Evolutionary conservation across 2,113 vertebrate genomes (phyloP).

Genomic region (Austrofundulus limnaeus): DNA sequence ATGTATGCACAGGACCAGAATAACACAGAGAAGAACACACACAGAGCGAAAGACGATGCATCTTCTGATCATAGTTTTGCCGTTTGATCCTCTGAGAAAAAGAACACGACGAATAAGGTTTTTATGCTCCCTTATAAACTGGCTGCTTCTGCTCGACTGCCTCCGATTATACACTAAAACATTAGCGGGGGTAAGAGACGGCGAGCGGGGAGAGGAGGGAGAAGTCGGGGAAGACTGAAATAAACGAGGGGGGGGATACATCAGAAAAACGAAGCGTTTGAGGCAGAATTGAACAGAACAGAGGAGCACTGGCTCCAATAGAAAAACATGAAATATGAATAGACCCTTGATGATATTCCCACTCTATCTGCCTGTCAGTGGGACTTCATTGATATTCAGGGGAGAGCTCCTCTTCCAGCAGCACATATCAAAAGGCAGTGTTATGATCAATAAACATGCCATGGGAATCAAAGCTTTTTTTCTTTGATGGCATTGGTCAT

Average conservation of each 20-base stretch:
- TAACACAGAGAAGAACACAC: slow-evolving; percentile 20
- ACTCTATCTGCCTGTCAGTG: slow-evolving; percentile 68
- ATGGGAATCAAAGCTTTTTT: slow-evolving; percentile 69
- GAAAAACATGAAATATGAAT: slow-evolving; percentile 69
- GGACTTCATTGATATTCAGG: slow-evolving; percentile 70
- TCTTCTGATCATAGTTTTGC: slow-evolving; percentile 40
- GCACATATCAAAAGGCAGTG: slow-evolving; percentile 72
- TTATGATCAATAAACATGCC: slow-evolving; percentile 77
- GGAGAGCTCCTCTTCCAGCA: slow-evolving; percentile 53
- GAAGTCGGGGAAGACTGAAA: slow-evolving; percentile 46
- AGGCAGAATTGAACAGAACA: slow-evolving; percentile 59
- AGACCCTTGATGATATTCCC: slow-evolving; percentile 68
- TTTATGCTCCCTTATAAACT: slow-evolving; percentile 18
- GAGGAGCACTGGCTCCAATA: slow-evolving; percentile 59
- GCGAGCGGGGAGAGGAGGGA: slow-evolving; percentile 6
- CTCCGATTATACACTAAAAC: slow-evolving; percentile 40
- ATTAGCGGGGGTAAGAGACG: slow-evolving; percentile 38
- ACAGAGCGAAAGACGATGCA: slow-evolving; percentile 7
- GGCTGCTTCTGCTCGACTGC: slow-evolving; percentile 17
- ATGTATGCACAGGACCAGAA: slow-evolving; percentile 22
- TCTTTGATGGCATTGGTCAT: slow-evolving; percentile 72
- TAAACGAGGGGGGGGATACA: neutral
- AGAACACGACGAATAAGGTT: slow-evolving; percentile 4
- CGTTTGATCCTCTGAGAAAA: slow-evolving; percentile 40
- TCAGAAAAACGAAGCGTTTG: slow-evolving; percentile 53